Evolutionary conservation across 30 jellyfish, hydroid and myxozoan genomes (phyloP), one percentile per base, ranked within the genome.

Genomic region (Phacellophora camtschatica): DNA sequence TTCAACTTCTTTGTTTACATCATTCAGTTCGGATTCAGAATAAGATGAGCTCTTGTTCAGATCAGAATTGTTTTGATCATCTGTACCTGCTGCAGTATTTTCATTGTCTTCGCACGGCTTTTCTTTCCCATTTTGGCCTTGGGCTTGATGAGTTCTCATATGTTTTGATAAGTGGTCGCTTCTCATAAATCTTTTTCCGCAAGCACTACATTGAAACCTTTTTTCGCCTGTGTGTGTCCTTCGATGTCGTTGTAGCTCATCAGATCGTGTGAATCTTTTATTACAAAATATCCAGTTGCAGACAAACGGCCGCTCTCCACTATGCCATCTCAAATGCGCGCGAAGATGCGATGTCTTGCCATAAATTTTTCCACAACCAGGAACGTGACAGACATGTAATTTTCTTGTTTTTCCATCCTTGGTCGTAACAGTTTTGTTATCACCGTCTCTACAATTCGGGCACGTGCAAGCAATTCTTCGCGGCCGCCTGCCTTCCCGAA

Each of bases 401-500:
- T 94, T 94, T 46, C 99, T 66, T 20, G 93, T 92, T 63, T 94
- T 94, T 10, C 99, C 99, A 69, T 90, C 97, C 63, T 94, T 94
- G 19, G 96, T 94, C 4, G 96, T 82, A 1, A 94, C 97, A 34
- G 99, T 87, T 83, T 94, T 94, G 76, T 87, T 87, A 82, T 94
- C 99, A 15, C 99, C 99, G 64, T 87, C 99, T 36, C 96, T 95
- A 48, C 99, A 94, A 77, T 94, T 94, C 29, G 99, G 99, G 86
- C 99, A 94, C 84, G 99, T 94, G 88, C 99, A 94, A 32, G 99
- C 99, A 35, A 94, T 94, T 59, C 99, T 75, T 57, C 99, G 89
- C 73, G 99, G 99, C 75, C 99, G 75, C 28, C 99, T 85, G 63
- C 89, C 89, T 58, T 84, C 95, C 77, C 95, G 82, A 45, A 72